These are phyloP conservation scores for Laupala kohalensis DNA, from an alignment of 1,140 invertebrate genomes.

Conservation along the genomic window DNA sequence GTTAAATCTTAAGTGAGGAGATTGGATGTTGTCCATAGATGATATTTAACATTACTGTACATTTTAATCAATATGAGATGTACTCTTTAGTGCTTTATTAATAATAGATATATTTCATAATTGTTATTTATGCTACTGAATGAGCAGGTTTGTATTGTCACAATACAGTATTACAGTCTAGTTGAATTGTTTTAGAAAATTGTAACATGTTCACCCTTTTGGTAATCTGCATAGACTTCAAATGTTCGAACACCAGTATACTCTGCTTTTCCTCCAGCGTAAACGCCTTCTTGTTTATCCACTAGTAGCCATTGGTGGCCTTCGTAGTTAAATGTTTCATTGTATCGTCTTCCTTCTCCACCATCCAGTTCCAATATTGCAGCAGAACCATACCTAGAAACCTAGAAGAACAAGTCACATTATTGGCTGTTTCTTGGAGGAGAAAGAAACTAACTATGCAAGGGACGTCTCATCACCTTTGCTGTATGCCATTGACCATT, in stretches of 20 bases:
- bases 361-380: slow-evolving; percentile 89
- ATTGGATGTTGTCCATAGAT: too few relatives aligned
- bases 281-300: slow-evolving; percentile 88
- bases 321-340: slow-evolving; percentile 81
- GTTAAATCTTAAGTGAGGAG: too few relatives aligned
- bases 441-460: neutral
- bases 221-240: slow-evolving; percentile 89
- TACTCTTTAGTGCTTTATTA: too few relatives aligned
- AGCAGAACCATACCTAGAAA: slow-evolving; percentile 73
- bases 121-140: neutral
- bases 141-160: too few relatives aligned
- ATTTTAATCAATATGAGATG: too few relatives aligned
- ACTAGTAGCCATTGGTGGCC: slow-evolving; percentile 85
- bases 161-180: too few relatives aligned
- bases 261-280: slow-evolving; percentile 87
- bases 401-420: slow-evolving; percentile 19
- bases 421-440: neutral
- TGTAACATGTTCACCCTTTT: slow-evolving; percentile 53
- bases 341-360: slow-evolving; percentile 87
- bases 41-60: too few relatives aligned
- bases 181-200: neutral
- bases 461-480: slow-evolving; percentile 35
- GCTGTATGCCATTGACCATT: slow-evolving; percentile 97
- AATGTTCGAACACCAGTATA: slow-evolving; percentile 84
- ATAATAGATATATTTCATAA: neutral